Evolutionary conservation across 1,140 invertebrate genomes (phyloP).

Genomic region (Calosoma granatense): DNA sequence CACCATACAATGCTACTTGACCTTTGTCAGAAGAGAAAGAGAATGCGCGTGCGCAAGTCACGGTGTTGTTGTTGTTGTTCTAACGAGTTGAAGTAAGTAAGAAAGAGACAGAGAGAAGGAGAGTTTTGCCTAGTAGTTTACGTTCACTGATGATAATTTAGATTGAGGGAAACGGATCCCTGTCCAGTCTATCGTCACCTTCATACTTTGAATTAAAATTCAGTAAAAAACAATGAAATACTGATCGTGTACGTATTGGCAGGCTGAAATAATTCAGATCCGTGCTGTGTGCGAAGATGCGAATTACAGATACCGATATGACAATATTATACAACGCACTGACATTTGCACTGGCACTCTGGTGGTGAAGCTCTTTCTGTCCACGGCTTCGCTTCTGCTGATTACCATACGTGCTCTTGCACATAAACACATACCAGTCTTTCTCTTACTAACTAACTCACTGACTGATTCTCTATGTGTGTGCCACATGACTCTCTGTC

Average conservation of each 20-base stretch:
- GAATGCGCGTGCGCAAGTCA: conserved; percentile 4
- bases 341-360: too few relatives aligned
- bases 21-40: too few relatives aligned
- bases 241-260: background rate
- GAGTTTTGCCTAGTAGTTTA: background rate
- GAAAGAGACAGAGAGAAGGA: too few relatives aligned
- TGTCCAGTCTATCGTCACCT: background rate
- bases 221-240: conserved; percentile 8
- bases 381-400: too few relatives aligned
- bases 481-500: too few relatives aligned
- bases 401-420: background rate
- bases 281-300: background rate
- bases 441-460: too few relatives aligned
- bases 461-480: background rate
- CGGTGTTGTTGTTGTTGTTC: background rate
- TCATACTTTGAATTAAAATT: conserved; percentile 2
- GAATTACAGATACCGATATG: background rate
- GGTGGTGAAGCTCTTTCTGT: background rate
- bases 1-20: too few relatives aligned
- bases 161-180: background rate
- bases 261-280: conserved; percentile 1
- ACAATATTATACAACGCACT: conserved; percentile 7
- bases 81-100: too few relatives aligned
- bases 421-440: too few relatives aligned
- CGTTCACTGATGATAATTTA: conserved; percentile 4